Evolutionary conservation across 2,888 invertebrate genomes (phyloP).

Genomic region (Cetonia aurata): DNA sequence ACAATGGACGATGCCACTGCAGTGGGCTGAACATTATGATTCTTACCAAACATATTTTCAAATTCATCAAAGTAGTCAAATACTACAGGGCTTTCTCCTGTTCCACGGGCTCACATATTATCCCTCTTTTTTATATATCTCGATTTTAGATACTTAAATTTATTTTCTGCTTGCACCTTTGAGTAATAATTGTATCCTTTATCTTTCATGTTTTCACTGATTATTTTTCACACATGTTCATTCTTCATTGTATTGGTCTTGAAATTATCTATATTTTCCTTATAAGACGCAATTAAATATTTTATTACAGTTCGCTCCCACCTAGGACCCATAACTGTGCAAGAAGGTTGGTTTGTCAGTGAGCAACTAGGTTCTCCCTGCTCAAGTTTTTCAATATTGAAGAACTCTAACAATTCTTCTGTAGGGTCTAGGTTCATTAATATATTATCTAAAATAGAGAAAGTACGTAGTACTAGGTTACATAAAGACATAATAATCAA

Average conservation of each 20-base stretch:
- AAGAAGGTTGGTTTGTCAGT: background rate
- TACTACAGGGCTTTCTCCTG: background rate
- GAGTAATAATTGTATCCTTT: conserved; percentile 5
- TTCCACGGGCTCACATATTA: conserved; percentile 1
- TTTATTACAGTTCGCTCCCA: background rate
- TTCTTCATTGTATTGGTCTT: background rate
- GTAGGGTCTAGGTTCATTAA: background rate
- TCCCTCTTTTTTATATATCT: conserved; percentile 5
- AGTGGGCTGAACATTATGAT: conserved; percentile 4
- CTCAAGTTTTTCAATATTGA: conserved; percentile 5
- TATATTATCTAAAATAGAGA: conserved; percentile 5
- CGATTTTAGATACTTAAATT: background rate
- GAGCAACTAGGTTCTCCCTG: conserved; percentile 3
- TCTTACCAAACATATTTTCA: conserved; percentile 1
- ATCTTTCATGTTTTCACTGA: conserved; percentile 1
- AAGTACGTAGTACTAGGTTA: background rate
- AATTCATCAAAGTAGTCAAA: conserved; percentile 3
- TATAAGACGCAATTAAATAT: background rate
- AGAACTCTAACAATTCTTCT: background rate
- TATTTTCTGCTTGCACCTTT: conserved; percentile 2
- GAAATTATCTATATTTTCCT: background rate
- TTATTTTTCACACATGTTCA: conserved; percentile 4
- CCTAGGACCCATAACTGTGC: conserved; percentile 2
- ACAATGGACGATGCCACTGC: conserved; percentile 1
- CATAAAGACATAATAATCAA: background rate